Conservation (phyloP, 2,888 invertebrate genomes). For the Oligia latruncula region DNA sequence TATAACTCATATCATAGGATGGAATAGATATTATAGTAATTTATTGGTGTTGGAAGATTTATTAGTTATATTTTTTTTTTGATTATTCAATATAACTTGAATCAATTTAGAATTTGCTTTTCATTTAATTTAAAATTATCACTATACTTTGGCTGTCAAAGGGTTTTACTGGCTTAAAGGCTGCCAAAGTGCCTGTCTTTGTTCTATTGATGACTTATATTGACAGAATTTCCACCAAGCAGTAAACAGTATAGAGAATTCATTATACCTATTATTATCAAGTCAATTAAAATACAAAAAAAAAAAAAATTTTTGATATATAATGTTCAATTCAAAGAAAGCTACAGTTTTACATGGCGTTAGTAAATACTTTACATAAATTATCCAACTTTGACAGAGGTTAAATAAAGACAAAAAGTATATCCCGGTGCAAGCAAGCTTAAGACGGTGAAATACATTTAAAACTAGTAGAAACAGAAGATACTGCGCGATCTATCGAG, state of each 20-base stretch:
- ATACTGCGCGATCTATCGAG: not conserved
- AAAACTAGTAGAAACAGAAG: not conserved
- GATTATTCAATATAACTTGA: not conserved
- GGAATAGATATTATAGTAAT: not conserved
- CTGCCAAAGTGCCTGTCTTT: not conserved
- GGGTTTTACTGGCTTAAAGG: not conserved
- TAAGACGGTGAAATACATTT: not conserved
- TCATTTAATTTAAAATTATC: not conserved
- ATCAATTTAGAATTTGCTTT: not conserved
- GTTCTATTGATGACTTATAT: not conserved
- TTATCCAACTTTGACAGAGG: not conserved
- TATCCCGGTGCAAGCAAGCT: no score
- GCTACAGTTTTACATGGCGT: not conserved
- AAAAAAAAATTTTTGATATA: not conserved
- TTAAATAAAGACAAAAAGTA: not conserved
- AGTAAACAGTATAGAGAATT: not conserved
- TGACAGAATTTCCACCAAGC: not conserved
- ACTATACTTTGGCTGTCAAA: not conserved
- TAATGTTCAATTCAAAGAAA: not conserved
- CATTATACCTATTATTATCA: not conserved
- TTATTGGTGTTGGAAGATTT: constrained; percentile 5
- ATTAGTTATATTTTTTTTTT: not conserved
- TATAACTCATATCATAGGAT: constrained; percentile 20
- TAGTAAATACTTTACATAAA: not conserved
- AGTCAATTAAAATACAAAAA: not conserved